Evolutionary conservation across 1,140 invertebrate species (phyloP).

Genomic region (Pinna nobilis): DNA sequence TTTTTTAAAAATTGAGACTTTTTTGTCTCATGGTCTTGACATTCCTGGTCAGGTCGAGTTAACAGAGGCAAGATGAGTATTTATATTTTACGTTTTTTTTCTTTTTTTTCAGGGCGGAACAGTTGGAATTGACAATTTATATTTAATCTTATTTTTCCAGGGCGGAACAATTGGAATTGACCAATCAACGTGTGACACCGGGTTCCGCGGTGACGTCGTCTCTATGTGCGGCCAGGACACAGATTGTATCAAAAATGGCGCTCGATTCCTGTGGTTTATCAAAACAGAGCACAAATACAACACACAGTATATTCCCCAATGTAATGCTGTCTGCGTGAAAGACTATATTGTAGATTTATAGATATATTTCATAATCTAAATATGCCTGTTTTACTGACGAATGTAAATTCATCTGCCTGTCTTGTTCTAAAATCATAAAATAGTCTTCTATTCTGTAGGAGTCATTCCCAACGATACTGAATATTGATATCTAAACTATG

Average conservation of each 20-base stretch:
- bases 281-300: constrained; percentile 53
- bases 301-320: background rate
- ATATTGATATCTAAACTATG: too few relatives aligned
- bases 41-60: constrained; percentile 7
- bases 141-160: constrained; percentile 39
- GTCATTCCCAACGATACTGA: too few relatives aligned
- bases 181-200: constrained; percentile 50
- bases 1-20: background rate
- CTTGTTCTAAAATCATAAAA: too few relatives aligned
- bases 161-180: constrained; percentile 42
- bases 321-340: constrained; percentile 27
- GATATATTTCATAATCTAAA: too few relatives aligned
- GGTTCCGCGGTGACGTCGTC: constrained; percentile 50
- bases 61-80: background rate
- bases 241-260: constrained; percentile 51
- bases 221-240: constrained; percentile 45
- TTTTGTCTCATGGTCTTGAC: background rate
- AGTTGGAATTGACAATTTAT: constrained; percentile 23
- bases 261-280: constrained; percentile 56
- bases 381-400: too few relatives aligned
- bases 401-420: too few relatives aligned
- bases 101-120: constrained; percentile 49
- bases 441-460: too few relatives aligned
- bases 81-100: background rate
- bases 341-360: constrained; percentile 42